A percentile compares a stretch with the other conserved stretches of the same genome.
Evolutionary conservation across 2,888 invertebrate genomes (phyloP).

Genomic region (Ctena decussata): DNA sequence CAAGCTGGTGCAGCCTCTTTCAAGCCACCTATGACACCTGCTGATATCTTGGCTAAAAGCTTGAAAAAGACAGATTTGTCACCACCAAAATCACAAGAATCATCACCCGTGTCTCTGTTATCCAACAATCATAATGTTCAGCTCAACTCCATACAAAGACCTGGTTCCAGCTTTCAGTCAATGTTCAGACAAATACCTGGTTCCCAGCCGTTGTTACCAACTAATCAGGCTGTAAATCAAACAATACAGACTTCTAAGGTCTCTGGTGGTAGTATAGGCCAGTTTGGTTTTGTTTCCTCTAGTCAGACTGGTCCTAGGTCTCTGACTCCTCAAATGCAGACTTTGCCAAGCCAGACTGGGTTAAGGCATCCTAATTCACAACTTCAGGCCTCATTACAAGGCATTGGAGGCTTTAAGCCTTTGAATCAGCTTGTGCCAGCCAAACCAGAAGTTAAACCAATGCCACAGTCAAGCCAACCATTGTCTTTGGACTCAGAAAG

Average conservation of each 20-base stretch:
- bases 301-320: conserved; percentile 21
- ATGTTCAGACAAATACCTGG: neutral
- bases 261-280: neutral
- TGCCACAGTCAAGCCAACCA: neutral
- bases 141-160: neutral
- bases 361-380: neutral
- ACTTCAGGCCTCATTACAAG: neutral
- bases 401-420: neutral
- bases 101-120: neutral
- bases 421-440: neutral
- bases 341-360: neutral
- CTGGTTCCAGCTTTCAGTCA: conserved; percentile 23
- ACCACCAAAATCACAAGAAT: neutral
- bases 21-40: conserved; percentile 50
- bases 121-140: conserved; percentile 6
- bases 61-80: conserved; percentile 52
- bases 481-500: conserved; percentile 75
- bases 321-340: neutral
- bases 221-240: neutral
- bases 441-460: neutral
- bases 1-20: conserved; percentile 27
- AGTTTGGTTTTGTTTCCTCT: conserved; percentile 20
- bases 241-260: too few species aligned
- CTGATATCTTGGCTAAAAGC: conserved; percentile 46
- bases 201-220: neutral